Conservation (phyloP, 1,140 invertebrate genomes). For the Drosophila prosaltans region DNA sequence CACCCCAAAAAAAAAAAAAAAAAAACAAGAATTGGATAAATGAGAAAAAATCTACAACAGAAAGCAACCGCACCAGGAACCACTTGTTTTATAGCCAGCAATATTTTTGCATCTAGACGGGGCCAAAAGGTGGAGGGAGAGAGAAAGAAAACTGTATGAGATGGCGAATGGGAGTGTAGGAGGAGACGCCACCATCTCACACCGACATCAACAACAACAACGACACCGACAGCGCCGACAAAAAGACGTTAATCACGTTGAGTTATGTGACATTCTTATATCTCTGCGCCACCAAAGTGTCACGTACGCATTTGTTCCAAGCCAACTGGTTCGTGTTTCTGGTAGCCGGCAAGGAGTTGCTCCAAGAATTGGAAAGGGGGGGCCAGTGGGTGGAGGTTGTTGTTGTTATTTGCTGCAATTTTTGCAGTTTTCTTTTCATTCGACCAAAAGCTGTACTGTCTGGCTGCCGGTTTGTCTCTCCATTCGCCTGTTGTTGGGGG, state of each 20-base stretch:
- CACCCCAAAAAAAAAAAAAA: slow-evolving; percentile 9
- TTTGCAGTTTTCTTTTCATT: slow-evolving; percentile 61
- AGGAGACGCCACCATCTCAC: slow-evolving; percentile 5
- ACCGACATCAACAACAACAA: too few species aligned
- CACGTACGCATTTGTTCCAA: slow-evolving; percentile 77
- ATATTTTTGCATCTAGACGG: slow-evolving; percentile 67
- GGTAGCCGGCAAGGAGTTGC: neutral
- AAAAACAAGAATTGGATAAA: slow-evolving; percentile 10
- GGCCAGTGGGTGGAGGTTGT: slow-evolving; percentile 24
- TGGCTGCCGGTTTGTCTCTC: neutral
- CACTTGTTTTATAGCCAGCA: slow-evolving; percentile 72
- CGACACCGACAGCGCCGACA: slow-evolving; percentile 29
- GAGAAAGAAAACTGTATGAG: neutral
- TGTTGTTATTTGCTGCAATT: slow-evolving; percentile 68
- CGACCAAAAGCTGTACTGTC: neutral
- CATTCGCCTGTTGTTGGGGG: neutral
- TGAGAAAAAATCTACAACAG: slow-evolving; percentile 34
- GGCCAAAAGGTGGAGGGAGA: too few species aligned
- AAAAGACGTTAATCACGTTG: slow-evolving; percentile 79
- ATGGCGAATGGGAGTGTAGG: neutral
- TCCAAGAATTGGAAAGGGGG: slow-evolving; percentile 7
- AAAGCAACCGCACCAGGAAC: slow-evolving; percentile 34
- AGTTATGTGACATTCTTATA: slow-evolving; percentile 80
- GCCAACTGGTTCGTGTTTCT: slow-evolving; percentile 40
- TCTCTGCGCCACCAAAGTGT: slow-evolving; percentile 80